Conservation (phyloP, 1,140 invertebrate genomes). For the Trachymyrmex cornetzi region DNA sequence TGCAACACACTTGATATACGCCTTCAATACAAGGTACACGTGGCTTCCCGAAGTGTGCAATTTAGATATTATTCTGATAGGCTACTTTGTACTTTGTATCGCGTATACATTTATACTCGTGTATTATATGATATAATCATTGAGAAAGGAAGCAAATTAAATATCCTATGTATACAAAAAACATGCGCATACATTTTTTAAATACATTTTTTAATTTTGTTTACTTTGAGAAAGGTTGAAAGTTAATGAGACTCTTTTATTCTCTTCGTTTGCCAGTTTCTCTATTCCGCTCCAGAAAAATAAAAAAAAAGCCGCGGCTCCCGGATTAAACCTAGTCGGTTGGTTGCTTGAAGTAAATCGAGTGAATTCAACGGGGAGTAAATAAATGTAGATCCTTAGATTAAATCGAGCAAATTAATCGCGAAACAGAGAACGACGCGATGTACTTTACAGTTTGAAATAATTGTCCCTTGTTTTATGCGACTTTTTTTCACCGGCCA, state of each 20-base stretch:
- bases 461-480: conserved; percentile 9
- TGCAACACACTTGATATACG: background rate
- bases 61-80: too few species aligned
- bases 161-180: background rate
- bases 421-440: conserved; percentile 4
- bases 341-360: conserved; percentile 41
- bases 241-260: conserved; percentile 6
- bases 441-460: conserved; percentile 11
- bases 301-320: background rate
- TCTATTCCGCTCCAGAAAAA: background rate
- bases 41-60: background rate
- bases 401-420: conserved; percentile 45
- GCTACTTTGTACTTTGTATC: too few species aligned
- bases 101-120: too few species aligned
- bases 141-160: background rate
- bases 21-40: background rate
- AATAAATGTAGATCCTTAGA: conserved; percentile 34
- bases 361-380: conserved; percentile 25
- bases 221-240: background rate
- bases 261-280: background rate
- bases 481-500: conserved; percentile 2
- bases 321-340: conserved; percentile 45
- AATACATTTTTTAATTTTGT: background rate
- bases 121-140: background rate
- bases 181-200: background rate